Evolutionary conservation across 2,113 vertebrate species (phyloP).

Genomic region (Podarcis raffonei): DNA sequence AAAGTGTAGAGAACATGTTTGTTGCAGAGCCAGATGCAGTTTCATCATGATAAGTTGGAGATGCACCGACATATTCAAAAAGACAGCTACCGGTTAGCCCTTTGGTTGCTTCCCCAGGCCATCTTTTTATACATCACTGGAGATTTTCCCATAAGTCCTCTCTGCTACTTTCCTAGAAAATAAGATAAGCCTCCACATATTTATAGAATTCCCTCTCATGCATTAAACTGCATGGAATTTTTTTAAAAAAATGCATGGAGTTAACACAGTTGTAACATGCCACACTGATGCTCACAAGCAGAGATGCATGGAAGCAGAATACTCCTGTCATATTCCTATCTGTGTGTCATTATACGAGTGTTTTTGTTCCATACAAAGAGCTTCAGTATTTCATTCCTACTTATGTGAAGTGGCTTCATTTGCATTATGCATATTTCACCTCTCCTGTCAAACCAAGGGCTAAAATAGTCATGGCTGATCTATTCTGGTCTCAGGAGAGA

Average conservation of each 20-base stretch:
- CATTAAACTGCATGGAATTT: not conserved
- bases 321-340: not conserved
- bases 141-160: not conserved
- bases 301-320: not conserved
- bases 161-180: not conserved
- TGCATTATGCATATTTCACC: conserved; percentile 4
- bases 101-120: not conserved
- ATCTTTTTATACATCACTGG: not conserved
- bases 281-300: not conserved
- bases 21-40: not conserved
- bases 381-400: conserved; percentile 41
- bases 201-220: conserved; percentile 29
- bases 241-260: not conserved
- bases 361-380: conserved; percentile 39
- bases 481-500: conserved; percentile 28
- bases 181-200: not conserved
- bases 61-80: not conserved
- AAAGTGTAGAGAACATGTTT: not conserved
- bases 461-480: conserved; percentile 44
- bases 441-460: conserved; percentile 44
- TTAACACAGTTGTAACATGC: conserved; percentile 5
- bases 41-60: not conserved
- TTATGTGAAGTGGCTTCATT: conserved; percentile 15
- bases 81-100: not conserved
- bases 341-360: conserved; percentile 7